Percentiles rank a stretch among this genome's conserved stretches.
These are phyloP conservation scores for Empis stercorea DNA, from an alignment of 2,888 invertebrate genomes.

Conservation along the genomic window DNA sequence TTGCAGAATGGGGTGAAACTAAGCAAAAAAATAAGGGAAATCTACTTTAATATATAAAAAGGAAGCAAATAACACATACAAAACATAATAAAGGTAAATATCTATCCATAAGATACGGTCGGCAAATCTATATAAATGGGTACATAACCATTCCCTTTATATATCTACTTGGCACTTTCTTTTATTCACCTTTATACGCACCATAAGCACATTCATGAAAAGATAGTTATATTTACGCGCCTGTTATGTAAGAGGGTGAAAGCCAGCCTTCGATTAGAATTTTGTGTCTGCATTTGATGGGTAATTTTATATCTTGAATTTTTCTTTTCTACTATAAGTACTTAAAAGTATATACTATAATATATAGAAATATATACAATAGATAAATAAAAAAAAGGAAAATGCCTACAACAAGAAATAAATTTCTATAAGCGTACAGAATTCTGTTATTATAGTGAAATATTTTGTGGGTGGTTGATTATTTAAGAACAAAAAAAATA, in stretches of 20 bases:
- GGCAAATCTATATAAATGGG: background rate
- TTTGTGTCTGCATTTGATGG: constrained; percentile 1
- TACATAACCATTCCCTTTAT: background rate
- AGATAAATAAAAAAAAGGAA: no score
- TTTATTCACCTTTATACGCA: no score
- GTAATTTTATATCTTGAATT: background rate
- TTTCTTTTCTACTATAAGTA: background rate
- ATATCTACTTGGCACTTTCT: background rate
- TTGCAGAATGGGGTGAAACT: no score
- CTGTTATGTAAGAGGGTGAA: background rate
- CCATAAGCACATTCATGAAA: no score
- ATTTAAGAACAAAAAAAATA: background rate
- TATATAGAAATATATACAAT: background rate
- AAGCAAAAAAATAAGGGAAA: no score
- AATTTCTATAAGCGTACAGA: no score
- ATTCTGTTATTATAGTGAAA: no score
- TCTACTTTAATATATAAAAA: no score
- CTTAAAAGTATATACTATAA: background rate
- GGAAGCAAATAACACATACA: no score
- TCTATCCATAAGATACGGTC: background rate
- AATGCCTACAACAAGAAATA: no score
- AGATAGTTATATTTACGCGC: no score
- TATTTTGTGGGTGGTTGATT: background rate
- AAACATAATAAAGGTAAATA: background rate
- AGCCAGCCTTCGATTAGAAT: background rate